Evolutionary conservation across 1,140 invertebrate genomes (phyloP).

Genomic region (Drosophila ohnishii): DNA sequence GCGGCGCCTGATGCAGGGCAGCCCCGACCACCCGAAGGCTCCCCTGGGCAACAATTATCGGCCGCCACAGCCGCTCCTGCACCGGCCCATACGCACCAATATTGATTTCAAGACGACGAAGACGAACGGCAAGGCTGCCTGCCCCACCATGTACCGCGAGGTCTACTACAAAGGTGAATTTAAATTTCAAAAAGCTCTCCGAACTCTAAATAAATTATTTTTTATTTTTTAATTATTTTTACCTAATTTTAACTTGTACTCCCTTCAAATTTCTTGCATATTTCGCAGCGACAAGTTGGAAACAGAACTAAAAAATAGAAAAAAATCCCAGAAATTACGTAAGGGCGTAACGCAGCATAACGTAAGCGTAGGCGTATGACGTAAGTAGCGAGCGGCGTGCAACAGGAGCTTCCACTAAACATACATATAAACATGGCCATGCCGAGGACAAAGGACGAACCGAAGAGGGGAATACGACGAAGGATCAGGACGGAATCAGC

Average conservation of each 20-base stretch:
- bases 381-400: conserved; percentile 65
- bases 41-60: conserved; percentile 96
- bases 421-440: conserved; percentile 53
- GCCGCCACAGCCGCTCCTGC: conserved; percentile 94
- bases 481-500: conserved; percentile 11
- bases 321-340: conserved; percentile 18
- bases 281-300: conserved; percentile 87
- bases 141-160: conserved; percentile 93
- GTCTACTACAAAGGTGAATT: conserved; percentile 91
- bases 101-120: conserved; percentile 95
- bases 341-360: conserved; percentile 29
- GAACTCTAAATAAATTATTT: no score
- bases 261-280: not conserved
- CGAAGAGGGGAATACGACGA: not conserved
- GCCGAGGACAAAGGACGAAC: conserved; percentile 1
- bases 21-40: conserved; percentile 92
- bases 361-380: conserved; percentile 55
- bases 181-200: not conserved
- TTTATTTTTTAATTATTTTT: no score
- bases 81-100: conserved; percentile 96
- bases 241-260: no score
- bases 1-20: conserved; percentile 93
- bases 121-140: conserved; percentile 89
- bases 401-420: conserved; percentile 83
- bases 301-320: conserved; percentile 85